These are phyloP conservation scores for Rhynchonycteris naso DNA, from an alignment of 2,797 vertebrate genomes.

Conservation along the genomic window DNA sequence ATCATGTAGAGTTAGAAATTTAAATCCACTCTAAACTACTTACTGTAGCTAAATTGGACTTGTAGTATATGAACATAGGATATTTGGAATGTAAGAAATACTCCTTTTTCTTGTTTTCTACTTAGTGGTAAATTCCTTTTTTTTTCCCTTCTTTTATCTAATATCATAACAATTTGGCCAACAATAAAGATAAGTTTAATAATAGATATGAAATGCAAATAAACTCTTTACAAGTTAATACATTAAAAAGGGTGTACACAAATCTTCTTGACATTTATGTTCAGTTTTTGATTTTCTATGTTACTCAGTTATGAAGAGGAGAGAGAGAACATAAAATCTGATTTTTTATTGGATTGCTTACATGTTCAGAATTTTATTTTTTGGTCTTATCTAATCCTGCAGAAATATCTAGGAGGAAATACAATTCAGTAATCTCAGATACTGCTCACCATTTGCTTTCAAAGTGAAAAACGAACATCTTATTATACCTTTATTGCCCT, in stretches of 20 bases:
- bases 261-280: not conserved
- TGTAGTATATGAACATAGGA: not conserved
- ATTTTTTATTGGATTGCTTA: constrained; percentile 45
- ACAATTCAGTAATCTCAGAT: constrained; percentile 12
- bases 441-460: constrained; percentile 44
- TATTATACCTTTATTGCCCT: not conserved
- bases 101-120: not conserved
- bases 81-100: not conserved
- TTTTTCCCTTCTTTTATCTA: not conserved
- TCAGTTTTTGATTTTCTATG: not conserved
- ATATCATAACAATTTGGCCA: not conserved
- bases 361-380: not conserved
- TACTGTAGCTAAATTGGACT: not conserved
- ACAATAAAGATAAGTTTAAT: not conserved
- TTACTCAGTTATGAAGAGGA: not conserved
- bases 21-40: not conserved
- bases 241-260: not conserved
- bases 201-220: not conserved
- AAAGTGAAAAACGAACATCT: not conserved
- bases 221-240: constrained; percentile 23
- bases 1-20: not conserved
- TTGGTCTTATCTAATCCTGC: not conserved
- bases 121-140: constrained; percentile 26
- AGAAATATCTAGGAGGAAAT: constrained; percentile 40
- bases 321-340: constrained; percentile 25